These are phyloP conservation scores for Trididemnum miniatum DNA, from an alignment of 23 tunicate genomes.

Conservation along the genomic window DNA sequence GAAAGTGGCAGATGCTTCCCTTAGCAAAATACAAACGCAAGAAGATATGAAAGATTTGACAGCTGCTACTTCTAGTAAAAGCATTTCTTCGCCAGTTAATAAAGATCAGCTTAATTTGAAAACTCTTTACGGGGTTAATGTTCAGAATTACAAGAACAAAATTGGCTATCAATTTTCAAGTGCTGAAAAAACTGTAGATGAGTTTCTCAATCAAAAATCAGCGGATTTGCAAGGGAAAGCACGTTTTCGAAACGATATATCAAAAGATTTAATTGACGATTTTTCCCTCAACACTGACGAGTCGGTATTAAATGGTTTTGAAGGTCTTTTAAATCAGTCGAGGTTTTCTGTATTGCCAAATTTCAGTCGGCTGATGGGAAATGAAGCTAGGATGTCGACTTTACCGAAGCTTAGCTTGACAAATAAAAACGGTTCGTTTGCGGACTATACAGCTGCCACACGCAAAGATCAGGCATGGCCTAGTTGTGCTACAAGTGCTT, in stretches of 20 bases:
- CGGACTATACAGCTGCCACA: neutral
- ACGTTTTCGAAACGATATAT: neutral
- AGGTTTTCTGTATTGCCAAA: neutral
- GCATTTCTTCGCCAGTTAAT: neutral
- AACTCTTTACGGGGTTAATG: neutral
- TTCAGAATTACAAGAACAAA: neutral
- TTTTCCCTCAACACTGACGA: neutral
- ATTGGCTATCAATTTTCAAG: neutral
- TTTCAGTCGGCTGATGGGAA: neutral
- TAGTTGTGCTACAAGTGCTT: neutral
- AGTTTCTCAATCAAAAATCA: neutral
- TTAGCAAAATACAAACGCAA: neutral
- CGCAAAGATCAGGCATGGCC: neutral
- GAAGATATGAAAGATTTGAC: conserved; percentile 16
- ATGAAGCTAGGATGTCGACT: neutral
- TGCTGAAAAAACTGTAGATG: neutral
- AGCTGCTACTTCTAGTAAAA: neutral
- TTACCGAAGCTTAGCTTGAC: neutral
- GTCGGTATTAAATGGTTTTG: neutral
- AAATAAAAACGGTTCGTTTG: neutral
- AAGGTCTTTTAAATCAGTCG: neutral
- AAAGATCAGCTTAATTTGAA: neutral
- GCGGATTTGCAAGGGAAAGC: neutral
- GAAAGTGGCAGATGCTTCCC: neutral
- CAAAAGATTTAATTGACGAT: neutral